phyloP scores from a whole-genome alignment of 2,888 invertebrate species.

The Dysmachus trigonus region DNA sequence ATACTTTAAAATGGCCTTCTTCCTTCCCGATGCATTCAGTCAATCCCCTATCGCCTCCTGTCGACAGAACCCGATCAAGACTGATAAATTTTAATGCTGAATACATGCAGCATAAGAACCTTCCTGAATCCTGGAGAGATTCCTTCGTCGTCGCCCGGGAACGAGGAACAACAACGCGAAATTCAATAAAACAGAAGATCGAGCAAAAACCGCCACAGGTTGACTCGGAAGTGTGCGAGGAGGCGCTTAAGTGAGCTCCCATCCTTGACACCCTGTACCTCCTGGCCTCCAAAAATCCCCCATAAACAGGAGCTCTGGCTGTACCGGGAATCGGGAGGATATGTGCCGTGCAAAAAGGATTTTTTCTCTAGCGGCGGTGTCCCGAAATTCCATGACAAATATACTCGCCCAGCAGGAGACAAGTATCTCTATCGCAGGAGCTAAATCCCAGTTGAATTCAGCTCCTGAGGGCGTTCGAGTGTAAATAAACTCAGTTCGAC shows the following conservation, averaged over 20 bases:
- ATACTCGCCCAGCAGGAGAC: not conserved
- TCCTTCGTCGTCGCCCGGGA: not conserved
- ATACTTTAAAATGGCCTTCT: not conserved
- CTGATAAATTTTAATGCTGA: not conserved
- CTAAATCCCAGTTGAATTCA: not conserved
- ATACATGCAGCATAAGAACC: not conserved
- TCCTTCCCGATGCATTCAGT: not conserved
- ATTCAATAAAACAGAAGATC: not conserved
- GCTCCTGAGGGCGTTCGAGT: slow-evolving; percentile 3
- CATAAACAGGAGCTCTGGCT: not conserved
- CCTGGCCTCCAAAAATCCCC: not conserved
- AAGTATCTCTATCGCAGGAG: not conserved
- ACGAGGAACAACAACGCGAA: not conserved
- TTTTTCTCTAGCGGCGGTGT: not conserved
- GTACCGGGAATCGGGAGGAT: not conserved
- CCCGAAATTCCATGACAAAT: slow-evolving; percentile 12
- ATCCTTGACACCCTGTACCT: not conserved
- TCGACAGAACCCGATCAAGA: not conserved
- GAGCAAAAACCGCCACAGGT: not conserved
- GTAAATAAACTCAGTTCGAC: not conserved
- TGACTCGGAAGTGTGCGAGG: not conserved
- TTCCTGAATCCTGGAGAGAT: not conserved
- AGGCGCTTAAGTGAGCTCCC: not conserved
- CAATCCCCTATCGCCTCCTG: not conserved
- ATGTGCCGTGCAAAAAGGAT: not conserved